Evolutionary conservation across 2,113 vertebrate genomes (phyloP), one percentile per base, ranked within the genome.

Genomic region (Actenoides lindsayi): DNA sequence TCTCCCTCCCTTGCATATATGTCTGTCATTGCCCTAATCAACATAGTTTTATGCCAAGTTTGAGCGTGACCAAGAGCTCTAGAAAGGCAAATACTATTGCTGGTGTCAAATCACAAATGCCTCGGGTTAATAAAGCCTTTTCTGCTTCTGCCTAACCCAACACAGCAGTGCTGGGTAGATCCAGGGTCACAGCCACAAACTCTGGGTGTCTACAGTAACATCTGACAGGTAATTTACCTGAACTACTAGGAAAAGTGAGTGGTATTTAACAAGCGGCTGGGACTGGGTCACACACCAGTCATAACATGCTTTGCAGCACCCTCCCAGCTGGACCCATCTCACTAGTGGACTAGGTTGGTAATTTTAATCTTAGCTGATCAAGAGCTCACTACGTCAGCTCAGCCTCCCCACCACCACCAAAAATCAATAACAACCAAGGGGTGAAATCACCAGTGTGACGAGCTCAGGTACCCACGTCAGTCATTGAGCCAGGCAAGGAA

Each of bases 241-340:
- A 56, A 70, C 48, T 33, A 6, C 53, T 39, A 57, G 48, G 42
- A 33, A 50, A n/a, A 75, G 50, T 28, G 50, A 37, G 48, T 23
- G 39, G 14, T 16, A 8, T 31, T 71, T 28, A 50, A n/a, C 31
- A 15, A 15, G 46, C n/a, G 68, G 37, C 53, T 0, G 0, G 46
- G 42, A 5, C 19, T 21, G 7, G 16, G 35, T 39, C 57, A 69
- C 71, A 33, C 63, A 35, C 3, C 17, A 33, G 24, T 18, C 60
- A 41, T 4, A 18, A 33, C 31, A 3, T 4, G 25, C 13, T 42
- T 13, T 77, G 33, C 28, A 87, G 53, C 13, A 7, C 28, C 39
- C 35, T 46, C 56, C 27, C 25, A n/a, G 28, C 19, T 2, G 41
- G 11, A 7, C 25, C 42, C 63, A 21, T 16, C 67, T 16, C 3